Evolutionary conservation across 2,113 vertebrate species (phyloP).

Genomic region (Platichthys stellatus): DNA sequence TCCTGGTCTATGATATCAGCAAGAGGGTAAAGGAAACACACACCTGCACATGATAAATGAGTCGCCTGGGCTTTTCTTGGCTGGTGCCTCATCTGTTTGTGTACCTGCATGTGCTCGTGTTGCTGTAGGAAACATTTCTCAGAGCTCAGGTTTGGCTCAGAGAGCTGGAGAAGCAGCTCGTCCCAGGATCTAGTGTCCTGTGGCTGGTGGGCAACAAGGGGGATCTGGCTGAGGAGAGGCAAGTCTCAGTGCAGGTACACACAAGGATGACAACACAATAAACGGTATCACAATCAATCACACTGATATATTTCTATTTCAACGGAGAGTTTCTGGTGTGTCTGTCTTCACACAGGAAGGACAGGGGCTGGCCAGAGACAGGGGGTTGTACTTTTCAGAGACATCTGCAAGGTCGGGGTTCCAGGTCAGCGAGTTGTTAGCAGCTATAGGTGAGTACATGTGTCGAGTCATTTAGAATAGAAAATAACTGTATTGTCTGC

Average conservation of each 20-base stretch:
- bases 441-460: constrained; percentile 73
- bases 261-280: background rate
- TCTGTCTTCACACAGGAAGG: constrained; percentile 77
- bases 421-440: constrained; percentile 77
- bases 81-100: background rate
- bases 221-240: constrained; percentile 74
- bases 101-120: constrained; percentile 2
- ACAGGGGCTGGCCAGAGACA: constrained; percentile 75
- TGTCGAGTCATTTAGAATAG: background rate
- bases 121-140: constrained; percentile 73
- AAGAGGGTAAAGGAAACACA: constrained; percentile 74
- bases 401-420: constrained; percentile 82
- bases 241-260: constrained; percentile 80
- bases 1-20: constrained; percentile 85
- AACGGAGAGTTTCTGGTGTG: background rate
- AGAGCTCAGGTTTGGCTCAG: constrained; percentile 83
- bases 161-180: constrained; percentile 82
- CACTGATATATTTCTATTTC: background rate
- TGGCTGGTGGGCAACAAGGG: constrained; percentile 86
- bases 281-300: background rate
- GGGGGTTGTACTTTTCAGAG: constrained; percentile 80
- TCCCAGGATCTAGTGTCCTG: constrained; percentile 72
- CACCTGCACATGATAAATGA: too few species aligned
- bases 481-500: background rate
- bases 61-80: background rate